A percentile compares a stretch with the other conserved stretches of the same genome.
Evolutionary conservation across 2,888 invertebrate genomes (phyloP).

Genomic region (Aricia artaxerxes): DNA sequence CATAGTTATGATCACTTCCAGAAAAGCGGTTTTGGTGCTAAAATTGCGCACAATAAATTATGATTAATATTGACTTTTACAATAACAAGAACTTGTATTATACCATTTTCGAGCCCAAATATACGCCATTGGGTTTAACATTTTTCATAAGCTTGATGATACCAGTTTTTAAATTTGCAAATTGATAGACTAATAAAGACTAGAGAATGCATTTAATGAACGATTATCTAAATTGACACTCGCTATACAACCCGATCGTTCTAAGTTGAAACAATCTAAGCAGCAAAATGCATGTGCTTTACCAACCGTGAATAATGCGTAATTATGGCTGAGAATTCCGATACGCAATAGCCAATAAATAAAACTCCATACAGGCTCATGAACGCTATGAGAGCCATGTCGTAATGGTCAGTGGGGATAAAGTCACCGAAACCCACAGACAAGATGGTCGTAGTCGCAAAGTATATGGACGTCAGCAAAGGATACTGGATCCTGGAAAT

Average conservation of each 20-base stretch:
- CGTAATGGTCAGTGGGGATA: conserved; percentile 65
- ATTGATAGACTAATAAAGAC: neutral
- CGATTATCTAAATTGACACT: neutral
- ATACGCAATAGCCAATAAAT: conserved; percentile 72
- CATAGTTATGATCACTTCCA: conserved; percentile 72
- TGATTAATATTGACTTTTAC: neutral
- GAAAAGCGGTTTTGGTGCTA: conserved; percentile 72
- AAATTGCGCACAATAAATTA: conserved; percentile 32
- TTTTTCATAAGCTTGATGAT: neutral
- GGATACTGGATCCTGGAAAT: conserved; percentile 60
- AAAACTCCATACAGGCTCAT: conserved; percentile 72
- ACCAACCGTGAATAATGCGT: conserved; percentile 71
- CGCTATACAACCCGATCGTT: neutral
- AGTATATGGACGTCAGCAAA: conserved; percentile 67
- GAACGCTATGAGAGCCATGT: conserved; percentile 70
- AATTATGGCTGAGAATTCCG: conserved; percentile 75
- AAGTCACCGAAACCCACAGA: conserved; percentile 76
- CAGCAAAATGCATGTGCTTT: conserved; percentile 10
- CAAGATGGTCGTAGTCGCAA: conserved; percentile 65
- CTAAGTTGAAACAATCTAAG: conserved; percentile 16
- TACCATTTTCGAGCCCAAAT: neutral
- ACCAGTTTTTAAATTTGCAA: neutral
- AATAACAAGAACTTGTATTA: neutral
- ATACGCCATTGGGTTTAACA: neutral
- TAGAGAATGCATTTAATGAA: neutral